Evolutionary conservation across 2,888 invertebrate species (phyloP).

Genomic region (Phorcus lineatus): DNA sequence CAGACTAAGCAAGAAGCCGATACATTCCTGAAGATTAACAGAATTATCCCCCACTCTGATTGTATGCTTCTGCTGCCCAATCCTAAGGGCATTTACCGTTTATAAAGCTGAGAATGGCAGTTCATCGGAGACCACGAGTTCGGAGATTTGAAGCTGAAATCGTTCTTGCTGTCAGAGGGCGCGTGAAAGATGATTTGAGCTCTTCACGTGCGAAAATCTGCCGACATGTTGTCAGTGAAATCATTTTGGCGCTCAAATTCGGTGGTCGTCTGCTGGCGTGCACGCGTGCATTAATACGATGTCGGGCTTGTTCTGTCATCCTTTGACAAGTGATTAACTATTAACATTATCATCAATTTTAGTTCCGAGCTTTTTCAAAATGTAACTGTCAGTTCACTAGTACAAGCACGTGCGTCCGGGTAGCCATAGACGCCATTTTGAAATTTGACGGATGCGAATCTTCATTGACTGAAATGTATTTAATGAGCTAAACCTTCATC

Average conservation of each 20-base stretch:
- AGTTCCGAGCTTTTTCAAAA: too few relatives aligned
- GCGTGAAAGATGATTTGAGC: background rate
- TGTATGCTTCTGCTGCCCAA: background rate
- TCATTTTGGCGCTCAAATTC: background rate
- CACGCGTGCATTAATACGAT: background rate
- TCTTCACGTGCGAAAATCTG: background rate
- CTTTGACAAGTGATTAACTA: too few relatives aligned
- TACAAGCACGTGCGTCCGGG: too few relatives aligned
- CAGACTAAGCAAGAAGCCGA: background rate
- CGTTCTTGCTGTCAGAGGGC: background rate
- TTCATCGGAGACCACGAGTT: background rate
- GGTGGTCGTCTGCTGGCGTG: background rate
- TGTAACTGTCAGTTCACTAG: too few relatives aligned
- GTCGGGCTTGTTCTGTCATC: background rate
- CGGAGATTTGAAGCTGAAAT: background rate
- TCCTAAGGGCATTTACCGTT: background rate
- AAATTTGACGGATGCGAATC: too few relatives aligned
- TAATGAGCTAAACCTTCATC: too few relatives aligned
- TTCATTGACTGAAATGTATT: too few relatives aligned
- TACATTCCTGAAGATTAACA: conserved; percentile 5
- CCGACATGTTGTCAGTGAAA: background rate
- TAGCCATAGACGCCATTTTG: too few relatives aligned
- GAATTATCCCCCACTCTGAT: background rate
- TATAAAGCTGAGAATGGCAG: background rate
- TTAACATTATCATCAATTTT: too few relatives aligned